A percentile compares a stretch with the other conserved stretches of the same genome.
These are phyloP conservation scores for Diplodus sargus DNA, from an alignment of 2,797 vertebrate species.

Conservation along the genomic window DNA sequence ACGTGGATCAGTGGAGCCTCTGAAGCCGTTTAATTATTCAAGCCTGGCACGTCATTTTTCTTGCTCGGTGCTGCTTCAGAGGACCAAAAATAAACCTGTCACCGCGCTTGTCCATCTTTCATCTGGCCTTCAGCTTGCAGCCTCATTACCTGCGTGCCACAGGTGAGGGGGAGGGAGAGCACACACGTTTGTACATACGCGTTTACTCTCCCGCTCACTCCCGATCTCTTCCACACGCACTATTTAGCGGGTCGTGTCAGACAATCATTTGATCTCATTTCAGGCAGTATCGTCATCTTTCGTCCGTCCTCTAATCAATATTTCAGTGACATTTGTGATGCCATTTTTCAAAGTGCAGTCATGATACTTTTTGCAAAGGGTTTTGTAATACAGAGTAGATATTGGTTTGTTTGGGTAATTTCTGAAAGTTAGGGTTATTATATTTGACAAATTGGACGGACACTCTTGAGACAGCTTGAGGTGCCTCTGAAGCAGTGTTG, in stretches of 20 bases:
- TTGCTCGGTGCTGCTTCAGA: constrained; percentile 49
- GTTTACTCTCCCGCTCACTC: background rate
- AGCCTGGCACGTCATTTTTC: constrained; percentile 71
- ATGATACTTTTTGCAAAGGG: constrained; percentile 5
- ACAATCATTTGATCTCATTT: constrained; percentile 61
- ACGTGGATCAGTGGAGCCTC: constrained; percentile 65
- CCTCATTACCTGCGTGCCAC: constrained; percentile 66
- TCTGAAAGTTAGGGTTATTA: background rate
- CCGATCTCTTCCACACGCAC: background rate
- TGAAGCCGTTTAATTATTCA: constrained; percentile 81
- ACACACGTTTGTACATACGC: background rate
- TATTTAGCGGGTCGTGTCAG: constrained; percentile 41
- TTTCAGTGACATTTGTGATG: constrained; percentile 47
- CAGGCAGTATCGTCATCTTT: constrained; percentile 58
- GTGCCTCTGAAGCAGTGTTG: background rate
- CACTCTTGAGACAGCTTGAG: background rate
- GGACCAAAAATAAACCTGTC: constrained; percentile 76
- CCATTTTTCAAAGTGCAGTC: constrained; percentile 47
- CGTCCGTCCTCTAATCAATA: constrained; percentile 48
- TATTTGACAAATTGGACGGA: background rate
- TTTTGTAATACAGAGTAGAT: constrained; percentile 20
- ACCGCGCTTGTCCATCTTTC: constrained; percentile 65
- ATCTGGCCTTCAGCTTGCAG: constrained; percentile 64
- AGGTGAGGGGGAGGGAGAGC: constrained; percentile 28
- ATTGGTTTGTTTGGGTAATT: constrained; percentile 33